Conservation (phyloP, 2,797 vertebrate species). For the Pristis pectinata region DNA sequence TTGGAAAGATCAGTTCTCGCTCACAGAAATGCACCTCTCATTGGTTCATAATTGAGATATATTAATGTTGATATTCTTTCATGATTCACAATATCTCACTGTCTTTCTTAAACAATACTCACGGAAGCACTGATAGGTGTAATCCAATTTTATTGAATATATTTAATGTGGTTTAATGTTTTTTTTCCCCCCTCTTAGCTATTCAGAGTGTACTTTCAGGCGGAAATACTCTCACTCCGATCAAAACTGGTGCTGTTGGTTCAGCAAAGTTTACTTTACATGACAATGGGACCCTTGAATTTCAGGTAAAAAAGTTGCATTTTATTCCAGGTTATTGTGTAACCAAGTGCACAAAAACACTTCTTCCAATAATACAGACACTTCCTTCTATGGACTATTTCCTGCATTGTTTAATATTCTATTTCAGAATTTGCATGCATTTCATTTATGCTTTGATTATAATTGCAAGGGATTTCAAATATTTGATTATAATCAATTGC, state of each 20-base stretch:
- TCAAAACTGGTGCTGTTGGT: constrained; percentile 81
- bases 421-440: neutral
- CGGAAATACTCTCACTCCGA: constrained; percentile 71
- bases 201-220: constrained; percentile 90
- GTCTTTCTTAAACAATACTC: neutral
- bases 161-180: neutral
- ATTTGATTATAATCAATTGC: neutral
- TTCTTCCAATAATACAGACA: neutral
- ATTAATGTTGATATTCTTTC: neutral
- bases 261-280: constrained; percentile 77
- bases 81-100: neutral
- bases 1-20: neutral
- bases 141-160: neutral
- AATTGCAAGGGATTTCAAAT: neutral
- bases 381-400: neutral
- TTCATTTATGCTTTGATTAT: neutral
- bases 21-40: neutral
- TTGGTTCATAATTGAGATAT: neutral
- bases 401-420: too few species aligned
- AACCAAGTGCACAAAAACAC: neutral
- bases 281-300: constrained; percentile 83
- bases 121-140: neutral
- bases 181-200: constrained; percentile 54
- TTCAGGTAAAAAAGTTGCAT: constrained; percentile 64
- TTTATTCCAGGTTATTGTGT: neutral